Base-by-base conservation (phyloP, 2,888 invertebrate genomes). In the Clepsis dumicolana region DNA sequence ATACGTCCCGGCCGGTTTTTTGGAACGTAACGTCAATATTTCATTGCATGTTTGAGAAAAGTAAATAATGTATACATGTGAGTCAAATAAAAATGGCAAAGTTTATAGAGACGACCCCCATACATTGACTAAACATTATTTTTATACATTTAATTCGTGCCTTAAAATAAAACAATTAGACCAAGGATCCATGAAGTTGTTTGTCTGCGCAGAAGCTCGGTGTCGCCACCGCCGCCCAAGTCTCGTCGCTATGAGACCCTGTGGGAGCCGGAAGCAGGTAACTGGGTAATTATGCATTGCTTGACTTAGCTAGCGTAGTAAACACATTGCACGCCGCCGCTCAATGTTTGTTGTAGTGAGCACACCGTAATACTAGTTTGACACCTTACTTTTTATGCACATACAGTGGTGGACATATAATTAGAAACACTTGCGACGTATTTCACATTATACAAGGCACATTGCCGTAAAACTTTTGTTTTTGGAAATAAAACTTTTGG, bases 221-320 rank as follows among this genome's bases (percentile, higher is more conserved):
- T 82, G n/a, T 94, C 94, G 3, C 94, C 94, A 62, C 94, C 94
- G 61, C 94, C 94, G 52, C 85, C 91, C 2, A 94, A 94, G 80
- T 86, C 93, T 21, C 89, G 94, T 0, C 90, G 94, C 61, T 88
- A 88, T 79, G 93, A 91, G 71, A 75, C 82, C 25, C 75, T 85
- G 56, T 89, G 88, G 85, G 93, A 93, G 68, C 86, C 84, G 65
- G 88, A 90, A 76, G 91, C 91, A 93, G 93, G 93, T 93, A 93
- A 93, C 90, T 93, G 89, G 93, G 93, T 93, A 93, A 93, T 81
- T 90, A 90, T 85, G 80, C 83, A 79, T 75, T 70, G 91, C 91
- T 91, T 90, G 86, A 84, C 78, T 75, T 82, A 74, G 80, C 76
- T 75, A 76, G 57, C 21, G 25, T 65, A 63, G 50, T 60, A 18